Percentiles rank a stretch among this genome's conserved stretches.
Evolutionary conservation across 2,888 invertebrate species (phyloP).

Genomic region (Lutraria lutraria): DNA sequence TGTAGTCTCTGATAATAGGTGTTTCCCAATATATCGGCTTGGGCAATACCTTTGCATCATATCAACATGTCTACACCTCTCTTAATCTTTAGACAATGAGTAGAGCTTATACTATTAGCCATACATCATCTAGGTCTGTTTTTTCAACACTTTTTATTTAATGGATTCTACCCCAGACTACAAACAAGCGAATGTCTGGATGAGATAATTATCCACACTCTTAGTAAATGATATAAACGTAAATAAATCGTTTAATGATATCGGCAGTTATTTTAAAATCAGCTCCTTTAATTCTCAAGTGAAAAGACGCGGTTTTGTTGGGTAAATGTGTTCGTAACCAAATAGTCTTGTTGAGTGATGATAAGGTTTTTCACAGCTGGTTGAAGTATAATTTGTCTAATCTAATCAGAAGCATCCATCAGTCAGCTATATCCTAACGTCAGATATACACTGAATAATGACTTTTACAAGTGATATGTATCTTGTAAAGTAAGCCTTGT

Average conservation of each 20-base stretch:
- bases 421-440: not conserved
- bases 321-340: constrained; percentile 21
- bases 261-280: not conserved
- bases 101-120: too few species aligned
- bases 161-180: too few species aligned
- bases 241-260: not conserved
- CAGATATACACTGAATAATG: constrained; percentile 39
- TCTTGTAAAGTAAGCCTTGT: not conserved
- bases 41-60: too few species aligned
- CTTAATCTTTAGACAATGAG: too few species aligned
- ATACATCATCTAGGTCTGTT: too few species aligned
- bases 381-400: constrained; percentile 30
- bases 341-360: constrained; percentile 24
- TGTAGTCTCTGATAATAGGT: too few species aligned
- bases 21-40: too few species aligned
- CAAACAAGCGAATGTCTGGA: too few species aligned
- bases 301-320: not conserved
- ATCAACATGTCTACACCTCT: too few species aligned
- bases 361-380: constrained; percentile 31
- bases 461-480: constrained; percentile 4
- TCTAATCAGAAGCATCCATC: constrained; percentile 8
- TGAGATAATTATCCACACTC: too few species aligned
- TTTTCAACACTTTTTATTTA: too few species aligned
- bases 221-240: too few species aligned
- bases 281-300: not conserved